phyloP scores from a whole-genome alignment of 2,113 vertebrate genomes.

The Cynopterus brachyotis region DNA sequence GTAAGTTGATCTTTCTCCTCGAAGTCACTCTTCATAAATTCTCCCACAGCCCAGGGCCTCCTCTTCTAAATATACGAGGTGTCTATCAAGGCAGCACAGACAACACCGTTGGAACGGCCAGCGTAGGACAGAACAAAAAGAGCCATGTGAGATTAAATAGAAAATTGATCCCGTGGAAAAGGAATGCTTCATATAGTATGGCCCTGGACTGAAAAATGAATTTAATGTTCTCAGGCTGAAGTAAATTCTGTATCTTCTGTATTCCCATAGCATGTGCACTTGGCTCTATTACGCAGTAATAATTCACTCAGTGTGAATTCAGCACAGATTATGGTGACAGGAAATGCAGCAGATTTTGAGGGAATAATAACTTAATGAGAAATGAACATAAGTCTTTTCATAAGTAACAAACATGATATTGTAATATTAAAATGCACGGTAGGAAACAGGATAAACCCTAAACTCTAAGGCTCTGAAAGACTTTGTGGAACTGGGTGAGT shows the following conservation, averaged over 20 bases:
- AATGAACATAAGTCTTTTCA: background rate
- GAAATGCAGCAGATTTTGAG: background rate
- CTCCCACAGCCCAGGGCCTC: background rate
- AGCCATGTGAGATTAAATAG: conserved; percentile 5
- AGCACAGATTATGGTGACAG: background rate
- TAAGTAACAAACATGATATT: background rate
- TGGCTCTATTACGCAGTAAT: background rate
- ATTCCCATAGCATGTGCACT: background rate
- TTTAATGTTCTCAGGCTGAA: background rate
- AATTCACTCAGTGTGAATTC: background rate
- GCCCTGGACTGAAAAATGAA: background rate
- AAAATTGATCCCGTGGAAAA: conserved; percentile 7
- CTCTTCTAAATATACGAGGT: conserved; percentile 61
- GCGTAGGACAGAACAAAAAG: background rate
- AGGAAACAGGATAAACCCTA: background rate
- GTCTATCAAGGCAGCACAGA: background rate
- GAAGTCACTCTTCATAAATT: conserved; percentile 64
- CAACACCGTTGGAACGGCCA: background rate
- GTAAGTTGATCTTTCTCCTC: conserved; percentile 58
- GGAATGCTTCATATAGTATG: background rate
- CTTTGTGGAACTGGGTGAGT: background rate
- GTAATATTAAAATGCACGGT: background rate
- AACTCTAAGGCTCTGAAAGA: background rate
- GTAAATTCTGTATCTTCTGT: background rate
- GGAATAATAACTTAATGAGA: background rate